phyloP scores from a whole-genome alignment of 2,113 vertebrate species.

The Strix uralensis region DNA sequence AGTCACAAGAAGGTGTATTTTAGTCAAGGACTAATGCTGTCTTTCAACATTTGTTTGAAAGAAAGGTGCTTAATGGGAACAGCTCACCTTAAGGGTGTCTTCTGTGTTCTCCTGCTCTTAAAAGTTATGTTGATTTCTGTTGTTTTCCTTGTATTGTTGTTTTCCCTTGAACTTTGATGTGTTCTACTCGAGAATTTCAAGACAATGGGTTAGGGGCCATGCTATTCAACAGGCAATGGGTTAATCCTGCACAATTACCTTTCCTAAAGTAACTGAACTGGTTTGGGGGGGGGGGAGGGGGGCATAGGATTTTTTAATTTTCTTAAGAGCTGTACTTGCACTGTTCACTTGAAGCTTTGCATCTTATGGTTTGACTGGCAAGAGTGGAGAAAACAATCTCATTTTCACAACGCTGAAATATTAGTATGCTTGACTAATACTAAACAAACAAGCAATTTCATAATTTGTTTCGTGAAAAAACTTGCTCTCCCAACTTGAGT shows the following conservation, averaged over 20 bases:
- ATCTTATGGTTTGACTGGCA: not conserved
- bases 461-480: conserved; percentile 5
- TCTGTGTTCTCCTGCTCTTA: not conserved
- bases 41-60: not conserved
- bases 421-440: not conserved
- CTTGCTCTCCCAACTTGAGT: not conserved
- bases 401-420: not conserved
- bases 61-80: not conserved
- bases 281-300: no score
- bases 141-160: not conserved
- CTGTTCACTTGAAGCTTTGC: not conserved
- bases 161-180: not conserved
- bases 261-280: no score
- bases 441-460: not conserved
- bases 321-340: not conserved
- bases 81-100: not conserved
- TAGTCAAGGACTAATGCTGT: not conserved
- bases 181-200: not conserved
- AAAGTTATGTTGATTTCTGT: not conserved
- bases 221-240: not conserved
- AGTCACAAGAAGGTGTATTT: not conserved
- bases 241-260: not conserved
- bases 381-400: not conserved
- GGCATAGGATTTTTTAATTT: not conserved
- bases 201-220: not conserved